phyloP scores from a whole-genome alignment of 1,140 invertebrate species.

The Drosophila quadrilineata region DNA sequence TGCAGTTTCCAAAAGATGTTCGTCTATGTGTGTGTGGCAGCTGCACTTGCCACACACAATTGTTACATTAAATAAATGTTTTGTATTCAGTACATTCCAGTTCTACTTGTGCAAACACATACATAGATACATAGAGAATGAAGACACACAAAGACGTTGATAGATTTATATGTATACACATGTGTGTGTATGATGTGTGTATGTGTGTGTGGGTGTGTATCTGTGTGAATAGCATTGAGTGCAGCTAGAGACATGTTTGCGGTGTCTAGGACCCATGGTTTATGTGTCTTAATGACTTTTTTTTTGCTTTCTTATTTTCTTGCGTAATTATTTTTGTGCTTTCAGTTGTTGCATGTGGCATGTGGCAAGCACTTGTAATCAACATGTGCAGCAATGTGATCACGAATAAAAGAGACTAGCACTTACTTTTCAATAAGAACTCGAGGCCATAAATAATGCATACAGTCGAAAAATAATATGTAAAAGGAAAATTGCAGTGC shows the following conservation, averaged over 20 bases:
- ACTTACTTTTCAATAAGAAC: background rate
- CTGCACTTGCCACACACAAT: conserved; percentile 69
- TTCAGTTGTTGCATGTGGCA: conserved; percentile 16
- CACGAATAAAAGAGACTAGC: background rate
- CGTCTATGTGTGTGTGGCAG: conserved; percentile 14
- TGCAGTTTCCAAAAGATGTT: conserved; percentile 14
- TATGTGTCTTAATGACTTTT: conserved; percentile 68
- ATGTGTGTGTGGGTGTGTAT: background rate
- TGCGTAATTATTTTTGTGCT: conserved; percentile 50
- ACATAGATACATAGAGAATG: background rate
- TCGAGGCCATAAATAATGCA: background rate
- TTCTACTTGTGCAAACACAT: conserved; percentile 15
- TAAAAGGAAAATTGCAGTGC: too few relatives aligned
- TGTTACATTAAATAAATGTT: conserved; percentile 74
- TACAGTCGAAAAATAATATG: too few relatives aligned
- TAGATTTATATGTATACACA: conserved; percentile 58
- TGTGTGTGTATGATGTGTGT: conserved; percentile 14
- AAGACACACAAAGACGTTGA: conserved; percentile 65
- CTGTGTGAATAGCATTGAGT: conserved; percentile 11
- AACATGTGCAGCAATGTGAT: conserved; percentile 11
- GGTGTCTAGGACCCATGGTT: conserved; percentile 3
- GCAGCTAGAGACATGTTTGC: conserved; percentile 24
- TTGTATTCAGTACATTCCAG: conserved; percentile 31
- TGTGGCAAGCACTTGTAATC: conserved; percentile 22
- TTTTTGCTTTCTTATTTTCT: conserved; percentile 39